Evolutionary conservation across 2,113 vertebrate species (phyloP).

Genomic region (Addax nasomaculatus): DNA sequence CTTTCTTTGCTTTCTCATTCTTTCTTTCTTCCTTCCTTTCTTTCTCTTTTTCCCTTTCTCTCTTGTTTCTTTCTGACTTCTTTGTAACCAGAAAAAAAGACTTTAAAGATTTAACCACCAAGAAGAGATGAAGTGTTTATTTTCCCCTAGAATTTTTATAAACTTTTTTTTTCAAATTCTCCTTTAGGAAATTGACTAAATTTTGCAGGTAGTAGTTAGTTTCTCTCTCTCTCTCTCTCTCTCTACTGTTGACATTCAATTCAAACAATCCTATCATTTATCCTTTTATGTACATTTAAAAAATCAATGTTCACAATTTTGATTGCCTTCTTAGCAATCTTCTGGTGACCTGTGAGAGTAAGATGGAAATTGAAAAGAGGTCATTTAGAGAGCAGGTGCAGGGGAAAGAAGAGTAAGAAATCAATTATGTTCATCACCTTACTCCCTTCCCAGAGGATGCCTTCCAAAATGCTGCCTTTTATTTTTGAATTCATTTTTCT

Average conservation of each 20-base stretch:
- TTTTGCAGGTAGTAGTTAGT: neutral
- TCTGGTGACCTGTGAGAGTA: neutral
- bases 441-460: neutral
- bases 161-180: neutral
- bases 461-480: neutral
- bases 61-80: neutral
- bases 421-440: neutral
- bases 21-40: neutral
- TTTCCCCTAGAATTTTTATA: neutral
- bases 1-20: neutral
- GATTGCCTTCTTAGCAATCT: constrained; percentile 25
- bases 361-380: neutral
- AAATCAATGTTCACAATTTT: constrained; percentile 32
- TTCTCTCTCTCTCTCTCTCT: neutral
- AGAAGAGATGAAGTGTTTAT: neutral
- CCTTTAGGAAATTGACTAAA: constrained; percentile 19
- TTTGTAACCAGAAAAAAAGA: neutral
- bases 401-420: neutral
- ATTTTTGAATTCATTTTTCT: constrained; percentile 30
- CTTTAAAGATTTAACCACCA: neutral
- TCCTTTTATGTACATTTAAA: constrained; percentile 1
- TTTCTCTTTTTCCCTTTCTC: neutral
- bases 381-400: neutral
- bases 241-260: neutral
- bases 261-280: constrained; percentile 25